Evolutionary conservation across 2,797 vertebrate species (phyloP).

Genomic region (Pseudochirops cupreus): DNA sequence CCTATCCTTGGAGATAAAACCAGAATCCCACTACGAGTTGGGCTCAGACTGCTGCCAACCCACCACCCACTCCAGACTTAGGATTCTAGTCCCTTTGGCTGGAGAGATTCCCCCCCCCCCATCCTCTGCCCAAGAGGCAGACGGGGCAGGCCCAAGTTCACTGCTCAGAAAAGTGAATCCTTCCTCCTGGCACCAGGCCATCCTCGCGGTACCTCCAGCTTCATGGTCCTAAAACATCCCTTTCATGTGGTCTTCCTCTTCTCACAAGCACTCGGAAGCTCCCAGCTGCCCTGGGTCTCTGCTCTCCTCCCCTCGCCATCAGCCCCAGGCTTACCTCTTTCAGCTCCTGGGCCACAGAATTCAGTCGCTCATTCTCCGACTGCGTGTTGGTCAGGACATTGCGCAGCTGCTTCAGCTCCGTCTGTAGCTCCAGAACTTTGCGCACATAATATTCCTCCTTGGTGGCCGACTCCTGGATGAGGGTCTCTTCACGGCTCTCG

Average conservation of each 20-base stretch:
- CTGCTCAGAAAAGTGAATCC: background rate
- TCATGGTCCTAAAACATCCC: background rate
- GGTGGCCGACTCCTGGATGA: conserved; percentile 95
- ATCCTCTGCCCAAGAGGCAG: background rate
- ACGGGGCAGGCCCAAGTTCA: no score
- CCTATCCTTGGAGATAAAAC: no score
- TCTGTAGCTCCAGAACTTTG: conserved; percentile 95
- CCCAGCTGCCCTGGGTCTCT: background rate
- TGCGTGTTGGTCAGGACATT: conserved; percentile 94
- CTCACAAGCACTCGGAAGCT: background rate
- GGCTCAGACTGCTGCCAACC: no score
- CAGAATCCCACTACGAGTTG: no score
- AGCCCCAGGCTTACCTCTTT: conserved; percentile 89
- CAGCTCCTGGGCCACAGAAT: conserved; percentile 92
- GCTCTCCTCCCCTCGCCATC: background rate
- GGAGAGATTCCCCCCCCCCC: no score
- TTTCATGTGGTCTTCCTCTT: background rate
- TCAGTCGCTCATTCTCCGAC: conserved; percentile 95
- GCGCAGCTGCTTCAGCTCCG: conserved; percentile 92
- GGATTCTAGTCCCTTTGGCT: no score
- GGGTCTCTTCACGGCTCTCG: conserved; percentile 96
- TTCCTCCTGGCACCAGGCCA: no score
- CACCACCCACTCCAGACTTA: no score
- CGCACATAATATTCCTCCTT: conserved; percentile 97
- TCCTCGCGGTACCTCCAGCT: background rate